Evolutionary conservation across 2,113 vertebrate genomes (phyloP), one percentile per base, ranked within the genome.

Genomic region (Solenodon paradoxus): DNA sequence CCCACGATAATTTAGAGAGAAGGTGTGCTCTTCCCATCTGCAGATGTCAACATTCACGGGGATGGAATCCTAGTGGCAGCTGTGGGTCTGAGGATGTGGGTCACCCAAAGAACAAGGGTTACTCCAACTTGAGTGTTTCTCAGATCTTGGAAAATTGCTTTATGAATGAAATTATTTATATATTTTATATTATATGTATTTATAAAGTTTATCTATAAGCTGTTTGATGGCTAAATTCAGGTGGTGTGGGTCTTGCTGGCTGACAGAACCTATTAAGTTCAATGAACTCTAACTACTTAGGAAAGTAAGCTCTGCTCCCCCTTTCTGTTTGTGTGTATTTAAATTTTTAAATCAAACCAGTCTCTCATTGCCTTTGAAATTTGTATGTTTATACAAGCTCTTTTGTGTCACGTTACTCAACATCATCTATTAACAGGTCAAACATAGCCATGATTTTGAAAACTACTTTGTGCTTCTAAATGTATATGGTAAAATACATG

Each of bases 401-500:
- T 17, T 35, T 38, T 45, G 17, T 2, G 57, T 94, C 51, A 24
- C 5, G 59, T 59, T 38, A 6, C 3, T 85, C 35, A 74, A n/a
- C 10, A 61, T 85, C 16, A n/a, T 83, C 35, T 57, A 17, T 79
- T 88, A 61, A 68, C 17, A 66, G 0, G 53, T 57, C 75, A 55
- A 1, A 87, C 22, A 88, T 1, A 87, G 13, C 5, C 26, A 55
- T 0, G 81, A 55, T 63, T 69, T 24, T 83, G 12, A 59, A 83
- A 97, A 78, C 12, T 16, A 32, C n/a, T 51, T 24, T 72, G 12
- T 19, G 40, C 22, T 94, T 82, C 38, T 55, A 59, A 89, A 57
- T 11, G 49, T 42, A 4, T 28, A 45, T 26, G 80, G 11, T 45
- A 57, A 75, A 95, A 38, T 9, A 45, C 1, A 77, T 7, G 15